These are phyloP conservation scores for Thomomys bottae DNA, from an alignment of 2,113 vertebrate species.

Conservation along the genomic window DNA sequence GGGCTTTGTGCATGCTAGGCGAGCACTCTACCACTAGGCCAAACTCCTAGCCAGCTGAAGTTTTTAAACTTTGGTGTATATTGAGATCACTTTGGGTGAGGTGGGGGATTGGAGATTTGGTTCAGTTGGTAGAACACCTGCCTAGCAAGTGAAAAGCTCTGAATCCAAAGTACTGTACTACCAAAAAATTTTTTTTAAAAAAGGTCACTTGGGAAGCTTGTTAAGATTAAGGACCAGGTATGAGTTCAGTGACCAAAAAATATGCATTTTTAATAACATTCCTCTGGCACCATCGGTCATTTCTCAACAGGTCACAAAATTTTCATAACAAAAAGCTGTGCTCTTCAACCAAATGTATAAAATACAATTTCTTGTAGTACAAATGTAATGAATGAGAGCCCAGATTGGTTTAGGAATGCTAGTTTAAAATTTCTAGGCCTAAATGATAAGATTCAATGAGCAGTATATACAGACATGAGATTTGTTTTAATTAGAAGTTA, in stretches of 20 bases:
- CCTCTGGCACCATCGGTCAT: slow-evolving; percentile 5
- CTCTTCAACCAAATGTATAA: slow-evolving; percentile 54
- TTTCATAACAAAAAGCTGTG: slow-evolving; percentile 41
- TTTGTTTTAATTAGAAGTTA: slow-evolving; percentile 66
- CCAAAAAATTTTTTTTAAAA: too few species aligned
- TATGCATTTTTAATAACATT: slow-evolving; percentile 59
- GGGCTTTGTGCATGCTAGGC: too few species aligned
- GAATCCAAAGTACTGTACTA: too few species aligned
- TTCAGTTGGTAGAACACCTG: too few species aligned
- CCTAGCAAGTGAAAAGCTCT: too few species aligned
- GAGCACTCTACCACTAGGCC: too few species aligned
- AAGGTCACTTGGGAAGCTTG: slow-evolving; percentile 46
- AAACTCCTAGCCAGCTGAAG: slow-evolving; percentile 10
- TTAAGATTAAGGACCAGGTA: slow-evolving; percentile 63
- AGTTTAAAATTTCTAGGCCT: slow-evolving; percentile 52
- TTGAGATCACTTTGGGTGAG: background rate
- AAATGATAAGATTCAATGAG: background rate
- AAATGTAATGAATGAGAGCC: slow-evolving; percentile 47
- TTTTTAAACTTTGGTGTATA: slow-evolving; percentile 26
- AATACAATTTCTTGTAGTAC: slow-evolving; percentile 56
- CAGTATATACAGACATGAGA: slow-evolving; percentile 48
- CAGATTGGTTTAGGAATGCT: slow-evolving; percentile 37
- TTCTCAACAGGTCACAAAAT: slow-evolving; percentile 28
- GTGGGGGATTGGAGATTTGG: background rate
- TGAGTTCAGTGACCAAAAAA: slow-evolving; percentile 33